These are phyloP conservation scores for Andrena bucephala DNA, from an alignment of 2,888 invertebrate species.

Conservation along the genomic window DNA sequence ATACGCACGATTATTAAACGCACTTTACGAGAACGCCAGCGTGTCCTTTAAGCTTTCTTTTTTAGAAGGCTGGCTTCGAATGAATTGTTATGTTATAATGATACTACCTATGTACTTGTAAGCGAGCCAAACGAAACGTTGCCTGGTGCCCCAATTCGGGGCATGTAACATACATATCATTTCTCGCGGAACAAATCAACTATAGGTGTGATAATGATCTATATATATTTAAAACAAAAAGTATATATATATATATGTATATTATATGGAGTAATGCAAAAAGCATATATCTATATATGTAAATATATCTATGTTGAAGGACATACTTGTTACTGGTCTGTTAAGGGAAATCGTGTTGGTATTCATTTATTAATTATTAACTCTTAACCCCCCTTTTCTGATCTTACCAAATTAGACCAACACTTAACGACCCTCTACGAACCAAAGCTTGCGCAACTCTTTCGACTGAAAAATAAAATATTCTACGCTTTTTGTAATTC, in stretches of 20 bases:
- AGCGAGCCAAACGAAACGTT: constrained; percentile 64
- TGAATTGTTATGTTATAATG: constrained; percentile 40
- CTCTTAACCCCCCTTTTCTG: not conserved
- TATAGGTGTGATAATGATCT: constrained; percentile 80
- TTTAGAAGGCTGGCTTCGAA: constrained; percentile 54
- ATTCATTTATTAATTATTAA: constrained; percentile 28
- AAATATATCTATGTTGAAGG: constrained; percentile 77
- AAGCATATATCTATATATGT: constrained; percentile 68
- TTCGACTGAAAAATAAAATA: not conserved
- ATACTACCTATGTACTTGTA: constrained; percentile 19
- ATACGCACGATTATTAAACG: constrained; percentile 57
- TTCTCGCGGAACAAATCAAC: constrained; percentile 81
- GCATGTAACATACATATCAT: constrained; percentile 83
- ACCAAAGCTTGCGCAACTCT: not conserved
- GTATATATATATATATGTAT: constrained; percentile 55
- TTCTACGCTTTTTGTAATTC: not conserved
- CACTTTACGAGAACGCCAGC: constrained; percentile 49
- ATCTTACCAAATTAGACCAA: not conserved
- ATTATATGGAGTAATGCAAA: constrained; percentile 56
- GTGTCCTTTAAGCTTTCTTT: constrained; percentile 61
- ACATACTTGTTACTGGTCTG: constrained; percentile 77
- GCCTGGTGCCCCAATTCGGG: constrained; percentile 67
- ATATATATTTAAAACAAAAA: constrained; percentile 63
- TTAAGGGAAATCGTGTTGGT: constrained; percentile 67
- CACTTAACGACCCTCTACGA: not conserved